Conservation (phyloP, 2,888 invertebrate genomes). For the Rhagonycha fulva region DNA sequence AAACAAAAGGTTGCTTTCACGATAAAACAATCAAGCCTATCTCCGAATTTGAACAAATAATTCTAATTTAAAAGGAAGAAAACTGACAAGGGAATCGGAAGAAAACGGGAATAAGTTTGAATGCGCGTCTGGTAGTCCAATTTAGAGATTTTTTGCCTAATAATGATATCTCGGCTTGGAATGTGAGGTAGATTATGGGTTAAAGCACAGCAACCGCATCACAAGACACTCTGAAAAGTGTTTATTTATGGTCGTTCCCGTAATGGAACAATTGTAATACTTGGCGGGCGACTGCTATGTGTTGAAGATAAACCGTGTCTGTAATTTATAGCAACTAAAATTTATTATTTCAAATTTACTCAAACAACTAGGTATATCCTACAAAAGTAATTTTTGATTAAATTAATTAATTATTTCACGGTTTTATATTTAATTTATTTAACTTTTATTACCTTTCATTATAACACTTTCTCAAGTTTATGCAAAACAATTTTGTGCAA, state of each 20-base stretch:
- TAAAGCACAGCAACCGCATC: conserved; percentile 26
- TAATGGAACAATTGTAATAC: conserved; percentile 50
- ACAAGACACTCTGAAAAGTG: conserved; percentile 39
- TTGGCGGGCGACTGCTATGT: conserved; percentile 44
- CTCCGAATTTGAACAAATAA: conserved; percentile 37
- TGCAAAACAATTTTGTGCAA: background rate
- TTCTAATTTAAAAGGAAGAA: conserved; percentile 36
- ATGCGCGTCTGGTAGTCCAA: conserved; percentile 31
- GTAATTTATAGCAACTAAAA: conserved; percentile 46
- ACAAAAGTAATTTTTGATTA: conserved; percentile 24
- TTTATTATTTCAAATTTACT: conserved; percentile 41
- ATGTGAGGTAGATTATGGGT: conserved; percentile 34
- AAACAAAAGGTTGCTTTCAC: conserved; percentile 22
- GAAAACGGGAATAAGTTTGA: conserved; percentile 22
- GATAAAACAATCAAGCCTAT: conserved; percentile 28
- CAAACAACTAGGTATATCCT: conserved; percentile 20
- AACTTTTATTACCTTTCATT: background rate
- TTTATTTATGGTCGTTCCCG: conserved; percentile 44
- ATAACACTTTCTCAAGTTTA: background rate
- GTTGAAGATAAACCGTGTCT: conserved; percentile 46
- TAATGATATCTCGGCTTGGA: conserved; percentile 40
- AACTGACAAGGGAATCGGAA: conserved; percentile 25
- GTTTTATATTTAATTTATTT: conserved; percentile 34
- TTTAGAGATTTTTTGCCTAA: conserved; percentile 41
- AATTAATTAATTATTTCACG: conserved; percentile 36